A percentile compares a stretch with the other conserved stretches of the same genome.
phyloP scores from a whole-genome alignment of 2,888 invertebrate genomes.

The Tetanocera ferruginea region DNA sequence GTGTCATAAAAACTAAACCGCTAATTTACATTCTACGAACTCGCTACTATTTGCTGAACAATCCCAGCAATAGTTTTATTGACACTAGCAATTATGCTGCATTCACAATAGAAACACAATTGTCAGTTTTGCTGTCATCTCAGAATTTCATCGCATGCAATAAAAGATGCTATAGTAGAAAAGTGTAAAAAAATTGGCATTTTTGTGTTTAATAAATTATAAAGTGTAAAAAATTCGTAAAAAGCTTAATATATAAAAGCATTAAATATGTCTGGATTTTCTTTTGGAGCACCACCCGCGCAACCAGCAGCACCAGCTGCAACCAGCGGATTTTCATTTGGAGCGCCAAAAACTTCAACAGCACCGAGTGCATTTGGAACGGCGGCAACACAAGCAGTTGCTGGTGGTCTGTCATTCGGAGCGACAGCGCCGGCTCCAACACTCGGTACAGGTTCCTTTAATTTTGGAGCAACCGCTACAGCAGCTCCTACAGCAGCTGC shows the following conservation, averaged over 20 bases:
- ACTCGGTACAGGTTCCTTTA: constrained; percentile 43
- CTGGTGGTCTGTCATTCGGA: constrained; percentile 25
- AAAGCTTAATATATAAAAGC: neutral
- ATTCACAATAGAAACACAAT: neutral
- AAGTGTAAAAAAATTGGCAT: neutral
- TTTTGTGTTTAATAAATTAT: neutral
- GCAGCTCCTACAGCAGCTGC: constrained; percentile 38
- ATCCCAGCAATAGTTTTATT: neutral
- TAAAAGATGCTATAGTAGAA: neutral
- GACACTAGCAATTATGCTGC: neutral
- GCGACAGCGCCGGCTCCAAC: constrained; percentile 47
- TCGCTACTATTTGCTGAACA: neutral
- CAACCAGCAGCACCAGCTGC: constrained; percentile 43
- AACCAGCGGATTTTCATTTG: constrained; percentile 52
- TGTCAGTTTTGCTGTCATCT: neutral
- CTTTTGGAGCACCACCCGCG: constrained; percentile 45
- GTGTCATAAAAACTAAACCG: too few species aligned
- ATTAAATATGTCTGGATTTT: constrained; percentile 49
- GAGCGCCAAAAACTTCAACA: constrained; percentile 47
- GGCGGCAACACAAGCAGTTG: constrained; percentile 38
- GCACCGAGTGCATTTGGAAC: constrained; percentile 45
- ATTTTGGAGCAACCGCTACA: constrained; percentile 42
- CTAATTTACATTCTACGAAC: too few species aligned
- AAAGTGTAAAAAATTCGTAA: neutral
- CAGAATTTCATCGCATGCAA: neutral